Percentiles rank a stretch among this genome's conserved stretches.
phyloP scores from a whole-genome alignment of 2,888 invertebrate species.

The Callosobruchus maculatus region DNA sequence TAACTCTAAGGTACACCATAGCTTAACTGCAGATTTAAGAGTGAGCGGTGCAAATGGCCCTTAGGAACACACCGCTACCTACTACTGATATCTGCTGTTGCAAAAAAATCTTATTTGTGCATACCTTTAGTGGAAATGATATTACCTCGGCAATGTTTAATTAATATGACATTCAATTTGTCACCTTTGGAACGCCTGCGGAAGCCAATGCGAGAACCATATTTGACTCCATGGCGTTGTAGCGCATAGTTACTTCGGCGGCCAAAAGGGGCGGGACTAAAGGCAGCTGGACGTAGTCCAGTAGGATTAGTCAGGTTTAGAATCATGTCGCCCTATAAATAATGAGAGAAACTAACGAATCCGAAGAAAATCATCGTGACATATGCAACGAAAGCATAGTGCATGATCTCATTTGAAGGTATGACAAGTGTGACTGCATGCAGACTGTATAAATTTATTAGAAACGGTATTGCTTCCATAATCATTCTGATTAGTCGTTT shows the following conservation, averaged over 20 bases:
- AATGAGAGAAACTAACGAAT: neutral
- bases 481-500: neutral
- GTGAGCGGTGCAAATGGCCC: too few species aligned
- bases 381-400: neutral
- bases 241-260: constrained; percentile 22
- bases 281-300: constrained; percentile 26
- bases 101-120: too few species aligned
- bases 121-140: too few species aligned
- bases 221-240: constrained; percentile 19
- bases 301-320: constrained; percentile 21
- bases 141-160: too few species aligned
- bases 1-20: too few species aligned
- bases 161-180: too few species aligned
- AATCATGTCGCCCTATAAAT: constrained; percentile 22
- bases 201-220: constrained; percentile 19
- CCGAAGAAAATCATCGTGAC: neutral
- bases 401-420: neutral
- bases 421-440: neutral
- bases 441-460: neutral
- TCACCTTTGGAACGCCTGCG: constrained; percentile 21
- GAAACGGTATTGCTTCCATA: neutral
- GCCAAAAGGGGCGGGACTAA: constrained; percentile 23
- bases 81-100: too few species aligned
- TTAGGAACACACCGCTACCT: too few species aligned
- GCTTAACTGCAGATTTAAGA: too few species aligned